phyloP scores from a whole-genome alignment of 2,113 vertebrate species.

The Scortum barcoo region DNA sequence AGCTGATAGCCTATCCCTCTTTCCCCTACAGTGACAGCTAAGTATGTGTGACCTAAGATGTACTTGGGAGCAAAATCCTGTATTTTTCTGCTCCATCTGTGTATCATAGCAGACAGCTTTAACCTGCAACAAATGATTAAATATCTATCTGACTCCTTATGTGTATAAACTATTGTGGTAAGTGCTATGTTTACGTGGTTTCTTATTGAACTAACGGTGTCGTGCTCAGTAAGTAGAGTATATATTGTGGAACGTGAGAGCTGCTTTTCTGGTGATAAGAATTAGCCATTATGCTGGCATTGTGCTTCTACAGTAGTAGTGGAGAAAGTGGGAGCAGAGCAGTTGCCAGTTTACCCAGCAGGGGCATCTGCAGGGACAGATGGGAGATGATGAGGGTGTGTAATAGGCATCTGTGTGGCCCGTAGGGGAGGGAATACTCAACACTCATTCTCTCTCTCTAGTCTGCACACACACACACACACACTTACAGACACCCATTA shows the following conservation, averaged over 20 bases:
- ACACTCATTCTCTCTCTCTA: constrained; percentile 59
- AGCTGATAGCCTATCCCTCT: background rate
- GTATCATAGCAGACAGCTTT: background rate
- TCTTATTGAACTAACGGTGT: background rate
- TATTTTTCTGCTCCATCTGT: background rate
- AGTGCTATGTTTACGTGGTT: background rate
- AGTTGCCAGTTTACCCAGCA: constrained; percentile 79
- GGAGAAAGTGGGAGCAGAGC: constrained; percentile 48
- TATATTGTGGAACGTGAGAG: constrained; percentile 27
- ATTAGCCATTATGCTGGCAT: constrained; percentile 34
- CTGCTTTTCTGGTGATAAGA: constrained; percentile 34
- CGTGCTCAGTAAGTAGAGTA: constrained; percentile 10
- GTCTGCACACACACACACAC: constrained; percentile 44
- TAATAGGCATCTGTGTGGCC: constrained; percentile 79
- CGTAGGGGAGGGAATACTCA: constrained; percentile 74
- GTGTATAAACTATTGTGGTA: background rate
- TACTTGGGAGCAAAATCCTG: constrained; percentile 4
- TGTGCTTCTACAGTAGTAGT: constrained; percentile 34
- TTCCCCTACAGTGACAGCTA: background rate
- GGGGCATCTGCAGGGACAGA: constrained; percentile 84
- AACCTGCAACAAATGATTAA: constrained; percentile 11
- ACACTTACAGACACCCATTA: constrained; percentile 63
- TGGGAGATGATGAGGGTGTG: constrained; percentile 82
- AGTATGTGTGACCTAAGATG: constrained; percentile 14
- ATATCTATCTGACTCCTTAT: background rate